Conservation (phyloP, 30 jellyfish, hydroid and myxozoan species). For the Aurelia aurita region DNA sequence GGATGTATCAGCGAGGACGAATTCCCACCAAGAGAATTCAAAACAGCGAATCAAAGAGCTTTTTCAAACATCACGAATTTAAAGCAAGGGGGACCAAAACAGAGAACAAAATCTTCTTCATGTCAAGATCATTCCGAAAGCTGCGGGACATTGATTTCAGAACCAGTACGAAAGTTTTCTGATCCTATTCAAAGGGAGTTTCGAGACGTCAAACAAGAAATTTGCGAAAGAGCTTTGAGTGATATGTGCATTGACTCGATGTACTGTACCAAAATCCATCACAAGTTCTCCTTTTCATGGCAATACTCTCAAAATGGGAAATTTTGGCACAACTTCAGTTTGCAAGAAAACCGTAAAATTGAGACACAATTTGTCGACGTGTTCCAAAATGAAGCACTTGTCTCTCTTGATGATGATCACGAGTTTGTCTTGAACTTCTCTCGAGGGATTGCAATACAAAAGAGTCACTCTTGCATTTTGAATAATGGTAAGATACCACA, state of each 20-base stretch:
- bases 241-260: slow-evolving; percentile 7
- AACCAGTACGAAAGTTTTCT: slow-evolving; percentile 19
- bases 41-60: not conserved
- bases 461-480: not conserved
- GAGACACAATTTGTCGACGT: slow-evolving; percentile 40
- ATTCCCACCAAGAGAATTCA: not conserved
- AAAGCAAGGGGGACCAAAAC: not conserved
- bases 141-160: not conserved
- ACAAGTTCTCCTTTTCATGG: slow-evolving; percentile 46
- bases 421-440: slow-evolving; percentile 19
- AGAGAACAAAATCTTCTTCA: slow-evolving; percentile 30
- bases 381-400: slow-evolving; percentile 1
- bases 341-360: slow-evolving; percentile 32
- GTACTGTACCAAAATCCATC: slow-evolving; percentile 38
- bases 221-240: slow-evolving; percentile 11
- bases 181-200: slow-evolving; percentile 9
- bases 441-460: slow-evolving; percentile 27
- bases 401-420: slow-evolving; percentile 3
- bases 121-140: not conserved
- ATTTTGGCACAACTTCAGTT: slow-evolving; percentile 33
- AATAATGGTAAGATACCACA: slow-evolving; percentile 6
- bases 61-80: not conserved
- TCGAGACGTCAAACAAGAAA: not conserved
- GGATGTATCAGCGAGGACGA: not conserved
- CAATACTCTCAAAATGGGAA: slow-evolving; percentile 23